Evolutionary conservation across 1,140 invertebrate species (phyloP).

Genomic region (Calephelis nemesis): DNA sequence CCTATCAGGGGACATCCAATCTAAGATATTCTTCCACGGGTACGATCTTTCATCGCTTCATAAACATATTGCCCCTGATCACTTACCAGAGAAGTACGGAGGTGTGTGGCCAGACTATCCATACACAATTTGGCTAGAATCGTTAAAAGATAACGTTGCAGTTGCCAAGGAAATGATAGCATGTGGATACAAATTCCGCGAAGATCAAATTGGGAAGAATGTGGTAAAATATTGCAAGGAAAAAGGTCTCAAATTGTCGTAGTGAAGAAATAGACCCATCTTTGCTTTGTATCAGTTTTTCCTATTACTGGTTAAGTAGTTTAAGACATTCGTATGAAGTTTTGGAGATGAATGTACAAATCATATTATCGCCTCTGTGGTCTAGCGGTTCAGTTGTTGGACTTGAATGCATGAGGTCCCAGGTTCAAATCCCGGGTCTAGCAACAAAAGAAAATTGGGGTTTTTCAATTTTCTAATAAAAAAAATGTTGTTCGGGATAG

Average conservation of each 20-base stretch:
- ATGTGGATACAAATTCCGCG: conserved; percentile 84
- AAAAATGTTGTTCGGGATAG: too few species aligned
- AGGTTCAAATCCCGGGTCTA: too few species aligned
- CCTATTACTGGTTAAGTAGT: too few species aligned
- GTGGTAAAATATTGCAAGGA: conserved; percentile 57
- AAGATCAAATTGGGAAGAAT: conserved; percentile 69
- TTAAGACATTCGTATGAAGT: too few species aligned
- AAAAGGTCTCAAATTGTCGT: conserved; percentile 49
- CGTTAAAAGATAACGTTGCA: conserved; percentile 78
- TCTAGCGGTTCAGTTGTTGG: too few species aligned
- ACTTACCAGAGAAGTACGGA: conserved; percentile 86
- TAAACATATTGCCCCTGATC: conserved; percentile 84
- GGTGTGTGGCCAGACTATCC: conserved; percentile 85
- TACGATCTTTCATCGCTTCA: conserved; percentile 87
- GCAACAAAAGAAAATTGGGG: too few species aligned
- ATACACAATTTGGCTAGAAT: conserved; percentile 87
- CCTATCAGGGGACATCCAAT: conserved; percentile 83
- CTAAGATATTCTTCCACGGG: conserved; percentile 88
- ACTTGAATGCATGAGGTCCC: too few species aligned
- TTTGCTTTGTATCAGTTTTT: too few species aligned
- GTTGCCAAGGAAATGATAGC: conserved; percentile 83
- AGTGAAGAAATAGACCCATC: neutral
- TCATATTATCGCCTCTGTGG: too few species aligned
- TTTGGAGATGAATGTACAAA: too few species aligned
- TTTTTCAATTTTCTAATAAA: too few species aligned